These are phyloP conservation scores for Emydocephalus ijimae DNA, from an alignment of 2,113 vertebrate species.

Conservation along the genomic window DNA sequence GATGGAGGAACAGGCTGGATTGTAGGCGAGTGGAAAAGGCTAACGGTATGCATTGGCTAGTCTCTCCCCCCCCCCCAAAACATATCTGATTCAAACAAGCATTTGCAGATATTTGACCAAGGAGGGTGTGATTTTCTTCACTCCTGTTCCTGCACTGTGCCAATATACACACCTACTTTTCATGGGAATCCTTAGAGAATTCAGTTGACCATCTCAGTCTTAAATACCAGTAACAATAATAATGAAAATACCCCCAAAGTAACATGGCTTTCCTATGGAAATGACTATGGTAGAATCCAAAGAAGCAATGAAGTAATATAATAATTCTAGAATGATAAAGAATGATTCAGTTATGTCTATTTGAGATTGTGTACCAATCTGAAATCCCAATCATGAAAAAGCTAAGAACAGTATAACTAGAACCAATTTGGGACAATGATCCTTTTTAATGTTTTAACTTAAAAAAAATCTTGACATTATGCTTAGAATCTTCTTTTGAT, in stretches of 20 bases:
- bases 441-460: neutral
- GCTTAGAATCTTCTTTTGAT: neutral
- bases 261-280: neutral
- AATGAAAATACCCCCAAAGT: neutral
- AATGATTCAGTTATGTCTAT: neutral
- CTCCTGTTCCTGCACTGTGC: neutral
- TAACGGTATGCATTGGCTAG: neutral
- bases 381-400: neutral
- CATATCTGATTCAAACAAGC: neutral
- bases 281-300: neutral
- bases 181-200: neutral
- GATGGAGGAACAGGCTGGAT: neutral
- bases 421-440: neutral
- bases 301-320: too few relatives aligned
- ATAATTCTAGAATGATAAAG: neutral
- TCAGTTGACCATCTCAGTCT: neutral
- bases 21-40: neutral
- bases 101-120: neutral
- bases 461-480: neutral
- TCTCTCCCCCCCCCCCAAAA: neutral
- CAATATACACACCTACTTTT: neutral
- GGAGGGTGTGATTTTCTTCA: neutral
- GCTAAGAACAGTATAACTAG: neutral
- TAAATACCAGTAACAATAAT: neutral
- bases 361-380: neutral